Evolutionary conservation across 2,888 invertebrate genomes (phyloP).

Genomic region (Agrilus biguttatus): DNA sequence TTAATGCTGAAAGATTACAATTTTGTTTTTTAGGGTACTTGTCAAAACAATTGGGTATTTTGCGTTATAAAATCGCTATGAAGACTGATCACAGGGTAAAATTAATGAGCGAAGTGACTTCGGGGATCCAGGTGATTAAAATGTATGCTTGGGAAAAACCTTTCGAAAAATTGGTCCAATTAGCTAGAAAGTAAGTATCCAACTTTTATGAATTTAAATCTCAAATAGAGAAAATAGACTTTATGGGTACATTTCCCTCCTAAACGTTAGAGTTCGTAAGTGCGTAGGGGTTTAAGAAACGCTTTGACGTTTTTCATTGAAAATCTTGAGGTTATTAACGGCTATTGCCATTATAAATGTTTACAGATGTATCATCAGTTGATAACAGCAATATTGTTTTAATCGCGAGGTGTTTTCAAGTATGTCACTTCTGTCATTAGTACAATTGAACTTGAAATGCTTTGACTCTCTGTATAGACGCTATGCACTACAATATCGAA

Average conservation of each 20-base stretch:
- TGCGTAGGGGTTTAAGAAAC: not conserved
- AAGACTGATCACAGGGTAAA: conserved; percentile 52
- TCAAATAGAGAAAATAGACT: too few species aligned
- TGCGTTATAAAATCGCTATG: conserved; percentile 33
- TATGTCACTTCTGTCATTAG: not conserved
- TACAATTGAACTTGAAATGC: too few species aligned
- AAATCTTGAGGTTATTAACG: not conserved
- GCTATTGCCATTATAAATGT: not conserved
- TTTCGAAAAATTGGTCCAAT: conserved; percentile 45
- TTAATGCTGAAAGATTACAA: not conserved
- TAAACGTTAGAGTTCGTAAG: too few species aligned
- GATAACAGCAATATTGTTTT: too few species aligned
- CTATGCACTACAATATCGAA: too few species aligned
- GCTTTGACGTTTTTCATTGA: not conserved
- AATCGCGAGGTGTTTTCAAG: too few species aligned
- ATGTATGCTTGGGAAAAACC: conserved; percentile 70
- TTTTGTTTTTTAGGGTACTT: conserved; percentile 29
- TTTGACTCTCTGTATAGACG: too few species aligned
- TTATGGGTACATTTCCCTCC: too few species aligned
- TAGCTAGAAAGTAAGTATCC: conserved; percentile 40
- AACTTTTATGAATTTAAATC: too few species aligned
- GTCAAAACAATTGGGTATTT: conserved; percentile 30
- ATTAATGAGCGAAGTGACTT: conserved; percentile 60
- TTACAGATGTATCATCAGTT: too few species aligned
- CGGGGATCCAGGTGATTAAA: conserved; percentile 61